phyloP scores from a whole-genome alignment of 2,113 vertebrate species.

The Myotis davidii region DNA sequence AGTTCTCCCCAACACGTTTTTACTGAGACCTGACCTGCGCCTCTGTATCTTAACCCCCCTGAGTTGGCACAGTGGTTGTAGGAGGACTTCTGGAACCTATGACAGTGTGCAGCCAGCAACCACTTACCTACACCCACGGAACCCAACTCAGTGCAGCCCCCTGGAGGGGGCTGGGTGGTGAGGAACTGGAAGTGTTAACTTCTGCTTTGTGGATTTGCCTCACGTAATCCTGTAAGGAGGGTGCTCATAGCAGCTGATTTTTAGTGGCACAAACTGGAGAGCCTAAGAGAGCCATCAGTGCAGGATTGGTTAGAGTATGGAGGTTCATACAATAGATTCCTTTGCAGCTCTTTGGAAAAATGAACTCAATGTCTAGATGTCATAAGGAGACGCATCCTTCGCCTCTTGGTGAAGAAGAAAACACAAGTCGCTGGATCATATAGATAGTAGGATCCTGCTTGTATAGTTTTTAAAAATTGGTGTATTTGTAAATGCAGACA shows the following conservation, averaged over 20 bases:
- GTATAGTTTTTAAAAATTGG: not conserved
- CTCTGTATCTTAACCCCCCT: not conserved
- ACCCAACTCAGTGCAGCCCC: not conserved
- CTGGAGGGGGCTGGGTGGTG: not conserved
- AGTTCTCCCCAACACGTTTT: not conserved
- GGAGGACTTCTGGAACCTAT: not conserved
- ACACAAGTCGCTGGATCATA: not conserved
- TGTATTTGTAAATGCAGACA: not conserved
- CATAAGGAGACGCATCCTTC: not conserved
- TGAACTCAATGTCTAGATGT: not conserved
- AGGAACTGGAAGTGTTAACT: not conserved
- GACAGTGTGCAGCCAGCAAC: accelerated
- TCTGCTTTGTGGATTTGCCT: not conserved
- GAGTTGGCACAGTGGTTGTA: not conserved
- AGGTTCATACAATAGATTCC: too few relatives aligned
- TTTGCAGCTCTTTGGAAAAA: not conserved
- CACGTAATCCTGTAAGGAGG: not conserved
- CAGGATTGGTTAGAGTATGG: not conserved
- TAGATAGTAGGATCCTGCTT: not conserved
- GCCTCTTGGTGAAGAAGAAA: not conserved
- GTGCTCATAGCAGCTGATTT: not conserved
- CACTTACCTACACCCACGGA: not conserved
- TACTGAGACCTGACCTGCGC: not conserved
- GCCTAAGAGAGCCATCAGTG: not conserved
- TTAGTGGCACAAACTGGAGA: not conserved